Conservation (phyloP, 2,888 invertebrate species). For the Ametastegia equiseti region DNA sequence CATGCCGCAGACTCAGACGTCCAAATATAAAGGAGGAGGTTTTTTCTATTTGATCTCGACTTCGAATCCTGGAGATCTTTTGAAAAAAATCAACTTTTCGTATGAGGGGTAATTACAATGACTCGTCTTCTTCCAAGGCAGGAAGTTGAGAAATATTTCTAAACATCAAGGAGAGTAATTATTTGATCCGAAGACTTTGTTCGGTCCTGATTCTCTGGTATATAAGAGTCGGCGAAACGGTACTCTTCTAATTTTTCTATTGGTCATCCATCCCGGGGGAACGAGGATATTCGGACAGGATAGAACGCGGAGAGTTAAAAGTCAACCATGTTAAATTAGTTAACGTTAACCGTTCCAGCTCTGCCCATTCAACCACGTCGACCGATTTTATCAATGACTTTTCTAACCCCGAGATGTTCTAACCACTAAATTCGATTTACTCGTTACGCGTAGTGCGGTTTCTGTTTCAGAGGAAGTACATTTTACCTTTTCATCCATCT, state of each 20-base stretch:
- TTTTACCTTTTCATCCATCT: too few relatives aligned
- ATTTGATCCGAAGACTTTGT: too few relatives aligned
- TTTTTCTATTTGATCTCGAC: too few relatives aligned
- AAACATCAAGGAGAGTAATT: too few relatives aligned
- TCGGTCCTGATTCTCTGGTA: not conserved
- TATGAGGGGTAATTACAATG: too few relatives aligned
- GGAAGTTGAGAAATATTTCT: too few relatives aligned
- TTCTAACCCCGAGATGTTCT: constrained; percentile 45
- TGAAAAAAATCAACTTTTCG: too few relatives aligned
- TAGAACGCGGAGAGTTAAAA: constrained; percentile 34
- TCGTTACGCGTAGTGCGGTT: not conserved
- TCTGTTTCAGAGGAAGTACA: too few relatives aligned
- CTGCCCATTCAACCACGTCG: constrained; percentile 54
- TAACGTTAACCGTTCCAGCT: constrained; percentile 58
- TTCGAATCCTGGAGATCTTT: too few relatives aligned
- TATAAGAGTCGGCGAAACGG: constrained; percentile 40
- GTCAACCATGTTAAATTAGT: constrained; percentile 59
- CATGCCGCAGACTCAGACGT: too few relatives aligned
- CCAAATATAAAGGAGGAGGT: too few relatives aligned
- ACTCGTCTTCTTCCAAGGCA: too few relatives aligned
- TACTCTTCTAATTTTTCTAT: constrained; percentile 5
- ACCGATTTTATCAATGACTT: constrained; percentile 53
- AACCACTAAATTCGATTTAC: constrained; percentile 1
- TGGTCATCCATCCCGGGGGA: constrained; percentile 7
- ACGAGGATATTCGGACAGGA: not conserved